A percentile compares a stretch with the other conserved stretches of the same genome.
Conservation (phyloP, 2,888 invertebrate species). For the Molorchus minor region DNA sequence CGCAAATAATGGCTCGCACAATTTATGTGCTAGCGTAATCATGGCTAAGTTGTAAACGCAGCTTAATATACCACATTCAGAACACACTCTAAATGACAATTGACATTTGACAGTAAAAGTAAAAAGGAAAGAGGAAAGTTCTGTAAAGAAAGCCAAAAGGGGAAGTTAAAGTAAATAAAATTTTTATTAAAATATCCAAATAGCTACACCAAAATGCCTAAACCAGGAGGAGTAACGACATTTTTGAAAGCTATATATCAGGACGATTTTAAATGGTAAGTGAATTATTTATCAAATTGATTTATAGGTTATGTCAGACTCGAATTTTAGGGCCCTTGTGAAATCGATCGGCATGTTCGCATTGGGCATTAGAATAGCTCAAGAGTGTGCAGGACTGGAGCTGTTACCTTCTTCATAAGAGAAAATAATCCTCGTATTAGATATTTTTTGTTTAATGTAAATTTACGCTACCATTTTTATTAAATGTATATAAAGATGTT, state of each 20-base stretch:
- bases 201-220: constrained; percentile 70
- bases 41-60: too few species aligned
- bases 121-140: too few species aligned
- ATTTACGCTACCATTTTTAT: constrained; percentile 21
- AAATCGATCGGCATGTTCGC: constrained; percentile 84
- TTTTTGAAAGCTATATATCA: constrained; percentile 74
- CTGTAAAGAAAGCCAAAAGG: too few species aligned
- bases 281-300: constrained; percentile 35
- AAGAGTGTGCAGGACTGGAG: constrained; percentile 80
- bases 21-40: too few species aligned
- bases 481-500: constrained; percentile 1
- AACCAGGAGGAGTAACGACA: constrained; percentile 65
- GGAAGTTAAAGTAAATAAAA: too few species aligned
- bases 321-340: constrained; percentile 76
- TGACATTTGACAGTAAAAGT: too few species aligned
- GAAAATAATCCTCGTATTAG: constrained; percentile 14
- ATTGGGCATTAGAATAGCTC: constrained; percentile 79
- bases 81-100: too few species aligned
- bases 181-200: too few species aligned
- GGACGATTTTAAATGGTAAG: constrained; percentile 83
- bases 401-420: constrained; percentile 67
- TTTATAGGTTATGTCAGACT: constrained; percentile 32
- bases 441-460: constrained; percentile 28
- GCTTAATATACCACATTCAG: too few species aligned
- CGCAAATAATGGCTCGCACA: too few species aligned